A percentile compares a stretch with the other conserved stretches of the same genome.
phyloP scores from a whole-genome alignment of 1,140 invertebrate species.

The Lasioglossum baleicum region DNA sequence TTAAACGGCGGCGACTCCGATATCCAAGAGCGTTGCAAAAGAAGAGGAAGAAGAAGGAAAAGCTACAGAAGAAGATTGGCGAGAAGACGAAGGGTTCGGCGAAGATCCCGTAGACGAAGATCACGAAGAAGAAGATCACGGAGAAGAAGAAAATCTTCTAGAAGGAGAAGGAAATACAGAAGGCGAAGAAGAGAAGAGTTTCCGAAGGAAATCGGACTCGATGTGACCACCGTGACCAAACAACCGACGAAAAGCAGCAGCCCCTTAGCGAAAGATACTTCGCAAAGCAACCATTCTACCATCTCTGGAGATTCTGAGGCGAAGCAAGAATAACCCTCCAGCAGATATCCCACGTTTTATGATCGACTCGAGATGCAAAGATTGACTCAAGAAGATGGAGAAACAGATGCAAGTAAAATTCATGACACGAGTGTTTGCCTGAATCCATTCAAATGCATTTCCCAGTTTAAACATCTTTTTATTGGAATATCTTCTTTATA shows the following conservation, averaged over 20 bases:
- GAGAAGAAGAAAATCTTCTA: too few species aligned
- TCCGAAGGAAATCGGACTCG: neutral
- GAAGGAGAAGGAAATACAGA: too few species aligned
- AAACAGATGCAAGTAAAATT: too few species aligned
- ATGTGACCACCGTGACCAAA: constrained; percentile 10
- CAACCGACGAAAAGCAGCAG: constrained; percentile 4
- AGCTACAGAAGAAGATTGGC: too few species aligned
- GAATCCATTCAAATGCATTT: too few species aligned
- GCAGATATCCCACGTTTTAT: too few species aligned
- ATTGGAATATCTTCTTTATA: too few species aligned
- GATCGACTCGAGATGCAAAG: constrained; percentile 11
- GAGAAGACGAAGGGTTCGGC: too few species aligned
- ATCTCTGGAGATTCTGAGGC: neutral
- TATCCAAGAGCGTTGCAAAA: too few species aligned
- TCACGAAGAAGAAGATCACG: constrained; percentile 1
- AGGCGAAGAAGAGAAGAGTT: neutral
- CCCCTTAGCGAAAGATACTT: constrained; percentile 12
- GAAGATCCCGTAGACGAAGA: neutral
- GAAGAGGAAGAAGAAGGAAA: neutral
- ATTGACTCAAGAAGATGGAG: neutral
- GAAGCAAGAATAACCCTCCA: neutral
- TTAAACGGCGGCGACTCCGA: too few species aligned
- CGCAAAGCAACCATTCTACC: constrained; percentile 8
- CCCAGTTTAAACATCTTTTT: too few species aligned
- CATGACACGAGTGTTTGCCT: too few species aligned